Base-by-base conservation (phyloP, 2,113 vertebrate genomes). In the Serinus canaria region DNA sequence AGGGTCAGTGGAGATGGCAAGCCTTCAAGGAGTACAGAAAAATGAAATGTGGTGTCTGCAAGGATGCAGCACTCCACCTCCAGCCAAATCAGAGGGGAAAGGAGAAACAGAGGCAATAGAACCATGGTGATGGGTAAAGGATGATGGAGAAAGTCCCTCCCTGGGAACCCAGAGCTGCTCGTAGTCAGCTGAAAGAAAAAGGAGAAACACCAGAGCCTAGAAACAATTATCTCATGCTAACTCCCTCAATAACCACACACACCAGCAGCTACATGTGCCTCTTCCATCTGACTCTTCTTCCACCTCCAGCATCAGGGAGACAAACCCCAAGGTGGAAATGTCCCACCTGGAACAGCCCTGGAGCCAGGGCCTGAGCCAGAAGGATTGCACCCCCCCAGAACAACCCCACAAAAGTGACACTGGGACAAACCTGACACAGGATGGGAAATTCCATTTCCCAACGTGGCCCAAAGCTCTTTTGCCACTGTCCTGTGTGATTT, bases 131-230 rank as follows among this genome's bases (percentile, higher is more conserved):
- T 47, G 78, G 75, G 24, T 33, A 72, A 60, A 11, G 44, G 82
- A 46, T 19, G 68, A 66, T 13, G 67, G 63, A 91, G 53, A 47
- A 85, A 88, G 56, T 4, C 22, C 53, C 58, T 86, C 78, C 82
- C 43, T 39, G 39, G 58, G 56, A 88, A 92, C 27, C 67, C 58
- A 68, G 84, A 87, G 83, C 66, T 58, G 60, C 66, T 68, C 0
- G 0, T 5, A 72, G 81, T 9, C 69, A 69, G 83, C 41, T 50
- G 67, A 31, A 84, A 77, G 35, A 11, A 87, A 89, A 87, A 53
- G n/a, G 33, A 74, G 31, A 5, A 10, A 35, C n/a, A 3, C 0
- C 0, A n/a, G 22, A 59, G 60, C 20, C 21, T 25, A n/a, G 39
- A 21, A 46, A 60, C 33, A 67, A 46, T 30, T 21, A 23, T 10